Evolutionary conservation across 2,888 invertebrate species (phyloP).

Genomic region (Sphinx pinastri): DNA sequence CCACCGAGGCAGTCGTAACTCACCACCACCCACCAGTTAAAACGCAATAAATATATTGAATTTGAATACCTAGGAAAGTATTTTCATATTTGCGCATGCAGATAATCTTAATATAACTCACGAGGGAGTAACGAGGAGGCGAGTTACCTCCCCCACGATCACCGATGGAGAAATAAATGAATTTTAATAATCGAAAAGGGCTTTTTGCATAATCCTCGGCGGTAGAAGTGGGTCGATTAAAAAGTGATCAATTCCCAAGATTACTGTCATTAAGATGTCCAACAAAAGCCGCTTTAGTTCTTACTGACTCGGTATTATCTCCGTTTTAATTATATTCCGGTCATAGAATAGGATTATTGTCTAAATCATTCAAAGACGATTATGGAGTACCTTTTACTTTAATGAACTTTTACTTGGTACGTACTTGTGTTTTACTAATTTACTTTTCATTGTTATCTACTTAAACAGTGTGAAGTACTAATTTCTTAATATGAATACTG

Average conservation of each 20-base stretch:
- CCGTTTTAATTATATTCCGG: slow-evolving; percentile 16
- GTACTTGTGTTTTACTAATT: not conserved
- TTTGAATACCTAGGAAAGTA: no score
- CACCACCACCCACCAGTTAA: no score
- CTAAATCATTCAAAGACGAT: not conserved
- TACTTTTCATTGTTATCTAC: no score
- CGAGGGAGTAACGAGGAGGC: not conserved
- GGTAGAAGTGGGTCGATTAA: slow-evolving; percentile 42
- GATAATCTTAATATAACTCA: not conserved
- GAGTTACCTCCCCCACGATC: slow-evolving; percentile 1
- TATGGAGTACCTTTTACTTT: not conserved
- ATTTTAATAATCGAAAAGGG: slow-evolving; percentile 14
- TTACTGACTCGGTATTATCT: slow-evolving; percentile 17
- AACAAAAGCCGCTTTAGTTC: slow-evolving; percentile 20
- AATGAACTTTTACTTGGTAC: not conserved
- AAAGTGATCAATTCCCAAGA: slow-evolving; percentile 42
- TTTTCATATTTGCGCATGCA: not conserved
- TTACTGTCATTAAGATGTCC: slow-evolving; percentile 25
- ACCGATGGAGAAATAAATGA: slow-evolving; percentile 7
- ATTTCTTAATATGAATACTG: no score
- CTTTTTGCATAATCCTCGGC: slow-evolving; percentile 19
- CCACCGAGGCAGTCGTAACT: no score
- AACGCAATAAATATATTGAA: no score
- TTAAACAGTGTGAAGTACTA: no score
- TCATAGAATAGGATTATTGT: not conserved